Evolutionary conservation across 2,113 vertebrate species (phyloP).

Genomic region (Lophius piscatorius): DNA sequence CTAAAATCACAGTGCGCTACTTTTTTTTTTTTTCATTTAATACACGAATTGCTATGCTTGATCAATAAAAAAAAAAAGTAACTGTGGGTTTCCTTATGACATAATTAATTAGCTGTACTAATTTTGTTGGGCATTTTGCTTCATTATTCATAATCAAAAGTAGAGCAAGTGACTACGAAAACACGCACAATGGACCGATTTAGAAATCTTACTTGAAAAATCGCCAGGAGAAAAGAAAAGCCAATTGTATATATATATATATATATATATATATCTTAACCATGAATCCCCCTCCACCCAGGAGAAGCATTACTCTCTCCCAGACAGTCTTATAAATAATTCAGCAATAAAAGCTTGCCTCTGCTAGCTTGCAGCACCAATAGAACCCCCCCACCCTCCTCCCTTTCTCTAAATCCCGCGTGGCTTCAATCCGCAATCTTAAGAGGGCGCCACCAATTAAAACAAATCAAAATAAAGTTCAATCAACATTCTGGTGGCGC

Average conservation of each 20-base stretch:
- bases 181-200: background rate
- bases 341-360: slow-evolving; percentile 73
- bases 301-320: slow-evolving; percentile 55
- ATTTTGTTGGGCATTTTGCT: background rate
- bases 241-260: too few relatives aligned
- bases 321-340: slow-evolving; percentile 79
- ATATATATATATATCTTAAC: slow-evolving; percentile 12
- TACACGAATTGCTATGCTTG: too few relatives aligned
- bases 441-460: slow-evolving; percentile 57
- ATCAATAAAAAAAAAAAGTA: background rate
- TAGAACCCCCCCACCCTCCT: slow-evolving; percentile 10
- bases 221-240: too few relatives aligned
- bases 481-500: slow-evolving; percentile 61
- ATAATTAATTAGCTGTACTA: background rate
- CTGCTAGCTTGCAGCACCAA: slow-evolving; percentile 63
- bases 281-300: slow-evolving; percentile 34
- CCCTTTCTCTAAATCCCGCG: background rate
- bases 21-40: too few relatives aligned
- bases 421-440: slow-evolving; percentile 42
- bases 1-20: too few relatives aligned
- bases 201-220: too few relatives aligned
- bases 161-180: background rate
- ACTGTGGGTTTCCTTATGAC: too few relatives aligned
- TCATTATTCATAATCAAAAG: background rate
- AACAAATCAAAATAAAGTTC: slow-evolving; percentile 71